phyloP scores from a whole-genome alignment of 2,797 vertebrate species.

The Acipenser oxyrinchus region DNA sequence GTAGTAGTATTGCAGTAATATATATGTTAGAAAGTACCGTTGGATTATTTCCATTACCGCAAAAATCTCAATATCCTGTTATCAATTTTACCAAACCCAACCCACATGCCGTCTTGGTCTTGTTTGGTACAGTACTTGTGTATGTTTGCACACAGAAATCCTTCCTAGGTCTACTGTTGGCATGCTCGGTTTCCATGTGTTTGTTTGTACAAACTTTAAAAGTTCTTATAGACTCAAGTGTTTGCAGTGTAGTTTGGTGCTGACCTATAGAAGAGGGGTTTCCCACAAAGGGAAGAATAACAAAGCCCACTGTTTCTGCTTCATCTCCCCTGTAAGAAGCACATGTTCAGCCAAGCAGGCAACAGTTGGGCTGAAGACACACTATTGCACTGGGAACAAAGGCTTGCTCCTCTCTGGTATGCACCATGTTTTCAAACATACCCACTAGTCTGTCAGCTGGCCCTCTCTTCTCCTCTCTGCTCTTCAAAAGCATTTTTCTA shows the following conservation, averaged over 20 bases:
- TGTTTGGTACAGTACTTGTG: too few relatives aligned
- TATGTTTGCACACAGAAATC: too few relatives aligned
- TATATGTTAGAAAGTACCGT: too few relatives aligned
- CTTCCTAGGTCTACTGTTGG: too few relatives aligned
- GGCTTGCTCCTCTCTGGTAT: constrained; percentile 45
- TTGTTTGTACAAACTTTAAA: constrained; percentile 8
- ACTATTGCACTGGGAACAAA: constrained; percentile 69
- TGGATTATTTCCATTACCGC: too few relatives aligned
- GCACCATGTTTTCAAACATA: constrained; percentile 77
- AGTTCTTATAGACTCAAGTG: constrained; percentile 8
- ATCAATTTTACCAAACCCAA: too few relatives aligned
- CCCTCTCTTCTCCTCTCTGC: constrained; percentile 52
- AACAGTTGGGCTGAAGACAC: constrained; percentile 71
- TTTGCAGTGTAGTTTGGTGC: constrained; percentile 32
- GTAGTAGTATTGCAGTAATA: too few relatives aligned
- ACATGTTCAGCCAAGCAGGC: constrained; percentile 82
- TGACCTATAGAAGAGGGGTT: constrained; percentile 46
- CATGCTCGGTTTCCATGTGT: background rate
- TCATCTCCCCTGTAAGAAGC: constrained; percentile 83
- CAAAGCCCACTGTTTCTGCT: constrained; percentile 79
- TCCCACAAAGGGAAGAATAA: constrained; percentile 41
- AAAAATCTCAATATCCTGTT: too few relatives aligned
- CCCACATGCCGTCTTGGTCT: too few relatives aligned
- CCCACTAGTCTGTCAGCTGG: constrained; percentile 76
- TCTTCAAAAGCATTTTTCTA: constrained; percentile 79